A percentile compares a stretch with the other conserved stretches of the same genome.
Conservation (phyloP, 2,888 invertebrate genomes). For the Dione juno region DNA sequence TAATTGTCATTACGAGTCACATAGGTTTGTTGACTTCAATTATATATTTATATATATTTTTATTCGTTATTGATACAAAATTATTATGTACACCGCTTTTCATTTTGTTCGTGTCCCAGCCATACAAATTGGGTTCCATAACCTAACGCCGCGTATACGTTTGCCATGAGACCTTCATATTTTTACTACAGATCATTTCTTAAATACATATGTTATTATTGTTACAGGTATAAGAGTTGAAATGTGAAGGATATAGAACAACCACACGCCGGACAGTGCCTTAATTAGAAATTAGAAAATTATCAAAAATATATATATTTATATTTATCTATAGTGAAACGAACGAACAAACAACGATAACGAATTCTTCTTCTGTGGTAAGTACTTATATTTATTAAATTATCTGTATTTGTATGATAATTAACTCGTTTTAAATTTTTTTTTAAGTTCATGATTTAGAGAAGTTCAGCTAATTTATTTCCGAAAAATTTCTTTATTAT, state of each 20-base stretch:
- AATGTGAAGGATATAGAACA: slow-evolving; percentile 62
- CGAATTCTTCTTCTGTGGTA: slow-evolving; percentile 35
- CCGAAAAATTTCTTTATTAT: too few species aligned
- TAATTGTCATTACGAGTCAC: not conserved
- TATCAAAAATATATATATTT: slow-evolving; percentile 13
- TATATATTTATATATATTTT: too few species aligned
- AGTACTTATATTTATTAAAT: slow-evolving; percentile 13
- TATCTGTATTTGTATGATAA: not conserved
- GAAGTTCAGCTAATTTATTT: too few species aligned
- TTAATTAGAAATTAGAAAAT: slow-evolving; percentile 34
- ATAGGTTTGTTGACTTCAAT: not conserved
- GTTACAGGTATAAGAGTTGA: slow-evolving; percentile 67
- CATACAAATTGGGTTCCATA: too few species aligned
- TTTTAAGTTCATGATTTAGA: too few species aligned
- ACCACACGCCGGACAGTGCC: slow-evolving; percentile 48
- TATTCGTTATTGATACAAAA: too few species aligned
- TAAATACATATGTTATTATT: slow-evolving; percentile 39
- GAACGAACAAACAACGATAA: slow-evolving; percentile 45
- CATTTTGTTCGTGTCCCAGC: too few species aligned
- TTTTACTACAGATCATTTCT: too few species aligned
- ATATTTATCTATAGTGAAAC: slow-evolving; percentile 34
- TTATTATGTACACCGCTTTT: too few species aligned
- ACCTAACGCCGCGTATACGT: too few species aligned
- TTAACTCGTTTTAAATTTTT: not conserved
- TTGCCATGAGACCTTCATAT: too few species aligned